Percentiles rank a stretch among this genome's conserved stretches.
Conservation (phyloP, 2,888 invertebrate species). For the Corythucha ciliata region DNA sequence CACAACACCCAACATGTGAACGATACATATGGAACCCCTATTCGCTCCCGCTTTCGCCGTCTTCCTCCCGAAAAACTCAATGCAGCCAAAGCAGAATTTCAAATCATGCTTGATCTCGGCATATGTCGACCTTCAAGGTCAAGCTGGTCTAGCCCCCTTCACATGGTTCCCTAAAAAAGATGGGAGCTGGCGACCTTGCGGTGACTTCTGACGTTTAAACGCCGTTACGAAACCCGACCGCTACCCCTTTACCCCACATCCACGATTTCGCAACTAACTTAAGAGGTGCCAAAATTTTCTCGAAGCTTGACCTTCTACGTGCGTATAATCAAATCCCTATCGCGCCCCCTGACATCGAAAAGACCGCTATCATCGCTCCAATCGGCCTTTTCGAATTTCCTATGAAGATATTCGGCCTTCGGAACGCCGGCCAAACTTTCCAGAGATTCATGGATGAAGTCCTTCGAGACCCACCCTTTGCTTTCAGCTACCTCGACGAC, state of each 20-base stretch:
- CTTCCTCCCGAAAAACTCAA: conserved; percentile 5
- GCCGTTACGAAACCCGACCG: conserved; percentile 36
- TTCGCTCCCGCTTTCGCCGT: no score
- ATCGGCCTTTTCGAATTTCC: conserved; percentile 25
- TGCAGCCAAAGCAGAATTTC: neutral
- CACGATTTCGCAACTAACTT: conserved; percentile 36
- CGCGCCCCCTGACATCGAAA: conserved; percentile 30
- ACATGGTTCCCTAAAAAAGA: no score
- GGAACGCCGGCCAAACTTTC: conserved; percentile 32
- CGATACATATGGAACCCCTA: no score
- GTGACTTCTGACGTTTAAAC: conserved; percentile 34
- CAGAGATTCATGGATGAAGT: conserved; percentile 34
- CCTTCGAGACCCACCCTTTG: conserved; percentile 29
- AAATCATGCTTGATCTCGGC: neutral
- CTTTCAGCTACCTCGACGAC: conserved; percentile 33
- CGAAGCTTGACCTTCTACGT: conserved; percentile 38
- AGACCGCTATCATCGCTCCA: conserved; percentile 34
- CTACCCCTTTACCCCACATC: conserved; percentile 37
- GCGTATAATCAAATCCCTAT: conserved; percentile 38
- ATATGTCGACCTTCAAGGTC: no score
- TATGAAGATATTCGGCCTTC: conserved; percentile 30
- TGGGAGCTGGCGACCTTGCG: conserved; percentile 38
- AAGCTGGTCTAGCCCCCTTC: no score
- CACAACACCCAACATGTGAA: no score
- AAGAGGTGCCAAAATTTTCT: conserved; percentile 35